Conservation (phyloP, 53 echinoderm and acorn worm genomes). For the Stichopus horrens region DNA sequence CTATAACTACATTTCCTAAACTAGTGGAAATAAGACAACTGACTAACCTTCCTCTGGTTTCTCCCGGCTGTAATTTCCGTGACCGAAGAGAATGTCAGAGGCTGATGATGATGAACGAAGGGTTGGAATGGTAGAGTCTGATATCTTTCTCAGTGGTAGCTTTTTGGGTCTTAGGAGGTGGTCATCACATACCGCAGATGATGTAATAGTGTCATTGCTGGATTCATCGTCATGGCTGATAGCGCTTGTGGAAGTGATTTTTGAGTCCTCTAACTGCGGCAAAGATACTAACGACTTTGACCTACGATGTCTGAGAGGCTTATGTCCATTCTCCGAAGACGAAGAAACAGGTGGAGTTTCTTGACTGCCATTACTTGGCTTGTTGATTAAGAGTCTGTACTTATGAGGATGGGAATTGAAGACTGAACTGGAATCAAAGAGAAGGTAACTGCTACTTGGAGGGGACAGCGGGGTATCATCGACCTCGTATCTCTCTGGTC, state of each 20-base stretch:
- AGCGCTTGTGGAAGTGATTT: neutral
- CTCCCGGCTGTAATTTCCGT: neutral
- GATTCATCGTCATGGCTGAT: neutral
- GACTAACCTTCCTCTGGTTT: neutral
- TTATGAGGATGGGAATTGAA: conserved; percentile 74
- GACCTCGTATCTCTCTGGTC: conserved; percentile 80
- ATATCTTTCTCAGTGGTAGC: conserved; percentile 20
- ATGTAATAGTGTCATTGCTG: neutral
- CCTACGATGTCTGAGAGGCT: neutral
- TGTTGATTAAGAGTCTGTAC: conserved; percentile 44
- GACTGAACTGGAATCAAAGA: conserved; percentile 82
- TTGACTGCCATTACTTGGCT: neutral
- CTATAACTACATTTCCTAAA: no score
- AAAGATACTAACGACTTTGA: conserved; percentile 53
- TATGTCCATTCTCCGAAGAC: neutral
- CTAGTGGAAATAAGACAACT: neutral
- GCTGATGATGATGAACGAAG: neutral
- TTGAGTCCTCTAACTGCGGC: neutral
- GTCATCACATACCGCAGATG: neutral
- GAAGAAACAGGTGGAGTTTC: neutral
- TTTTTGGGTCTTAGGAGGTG: neutral
- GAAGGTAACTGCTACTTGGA: conserved; percentile 59
- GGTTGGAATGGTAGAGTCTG: neutral
- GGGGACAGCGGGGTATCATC: conserved; percentile 59
- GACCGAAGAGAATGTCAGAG: neutral